Percentiles rank a stretch among this genome's conserved stretches.
phyloP scores from a whole-genome alignment of 1,140 invertebrate species.

The Dreissena rostriformis region DNA sequence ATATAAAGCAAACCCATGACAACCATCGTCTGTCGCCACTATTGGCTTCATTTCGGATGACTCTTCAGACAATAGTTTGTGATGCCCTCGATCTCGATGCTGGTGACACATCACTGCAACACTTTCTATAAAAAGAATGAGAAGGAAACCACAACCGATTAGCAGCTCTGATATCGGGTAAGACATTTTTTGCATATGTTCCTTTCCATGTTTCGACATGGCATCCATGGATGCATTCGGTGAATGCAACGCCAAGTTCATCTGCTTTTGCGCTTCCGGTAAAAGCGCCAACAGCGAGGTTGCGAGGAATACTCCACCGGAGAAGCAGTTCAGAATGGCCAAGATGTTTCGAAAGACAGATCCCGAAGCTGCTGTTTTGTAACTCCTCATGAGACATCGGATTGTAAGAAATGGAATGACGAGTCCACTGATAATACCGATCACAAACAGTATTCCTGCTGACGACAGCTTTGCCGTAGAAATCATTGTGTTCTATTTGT shows the following conservation, averaged over 20 bases:
- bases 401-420: slow-evolving; percentile 22
- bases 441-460: slow-evolving; percentile 20
- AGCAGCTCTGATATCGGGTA: slow-evolving; percentile 66
- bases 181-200: too few species aligned
- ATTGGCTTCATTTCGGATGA: too few species aligned
- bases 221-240: not conserved
- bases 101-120: slow-evolving; percentile 70
- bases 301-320: slow-evolving; percentile 84
- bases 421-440: slow-evolving; percentile 24
- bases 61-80: not conserved
- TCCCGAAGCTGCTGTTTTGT: not conserved
- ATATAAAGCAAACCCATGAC: too few species aligned
- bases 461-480: slow-evolving; percentile 22
- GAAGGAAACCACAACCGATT: slow-evolving; percentile 83
- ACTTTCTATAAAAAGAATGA: slow-evolving; percentile 84
- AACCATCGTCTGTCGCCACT: too few species aligned
- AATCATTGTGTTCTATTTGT: slow-evolving; percentile 4
- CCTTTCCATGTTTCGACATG: too few species aligned
- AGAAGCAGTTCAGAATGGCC: slow-evolving; percentile 80
- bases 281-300: slow-evolving; percentile 83
- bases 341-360: slow-evolving; percentile 26
- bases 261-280: slow-evolving; percentile 81
- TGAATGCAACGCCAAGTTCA: slow-evolving; percentile 59
- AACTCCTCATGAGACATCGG: not conserved
- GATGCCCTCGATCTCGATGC: not conserved